Conservation (phyloP, 2,888 invertebrate genomes). For the Chaitophorus viminalis region DNA sequence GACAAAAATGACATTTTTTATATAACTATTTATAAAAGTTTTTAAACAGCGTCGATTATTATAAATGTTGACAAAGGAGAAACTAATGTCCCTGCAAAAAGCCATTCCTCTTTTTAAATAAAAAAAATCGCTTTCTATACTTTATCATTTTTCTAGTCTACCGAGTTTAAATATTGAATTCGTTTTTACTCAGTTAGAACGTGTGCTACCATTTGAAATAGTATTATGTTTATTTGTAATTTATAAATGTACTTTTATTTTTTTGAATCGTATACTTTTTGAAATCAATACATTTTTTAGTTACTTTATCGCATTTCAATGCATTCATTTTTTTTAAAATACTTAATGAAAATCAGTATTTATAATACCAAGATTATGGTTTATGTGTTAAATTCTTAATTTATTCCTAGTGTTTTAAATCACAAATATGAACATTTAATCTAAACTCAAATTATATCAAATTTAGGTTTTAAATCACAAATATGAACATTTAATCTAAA, state of each 20-base stretch:
- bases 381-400: no score
- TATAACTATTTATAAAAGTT: slow-evolving; percentile 2
- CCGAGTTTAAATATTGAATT: background rate
- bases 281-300: background rate
- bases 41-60: slow-evolving; percentile 10
- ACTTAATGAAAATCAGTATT: background rate
- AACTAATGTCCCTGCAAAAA: slow-evolving; percentile 1
- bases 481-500: no score
- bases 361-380: background rate
- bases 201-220: background rate
- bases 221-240: background rate
- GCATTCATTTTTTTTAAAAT: background rate
- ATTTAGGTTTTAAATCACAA: no score
- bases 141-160: slow-evolving; percentile 42
- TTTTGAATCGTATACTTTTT: background rate
- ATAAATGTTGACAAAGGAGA: slow-evolving; percentile 15
- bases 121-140: background rate
- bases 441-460: no score
- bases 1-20: background rate
- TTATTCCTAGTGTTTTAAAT: no score
- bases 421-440: no score
- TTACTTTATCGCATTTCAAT: background rate
- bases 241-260: background rate
- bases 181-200: background rate
- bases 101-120: background rate